These are phyloP conservation scores for Lissocephala sabroskyi DNA, from an alignment of 2,888 invertebrate species.

Conservation along the genomic window DNA sequence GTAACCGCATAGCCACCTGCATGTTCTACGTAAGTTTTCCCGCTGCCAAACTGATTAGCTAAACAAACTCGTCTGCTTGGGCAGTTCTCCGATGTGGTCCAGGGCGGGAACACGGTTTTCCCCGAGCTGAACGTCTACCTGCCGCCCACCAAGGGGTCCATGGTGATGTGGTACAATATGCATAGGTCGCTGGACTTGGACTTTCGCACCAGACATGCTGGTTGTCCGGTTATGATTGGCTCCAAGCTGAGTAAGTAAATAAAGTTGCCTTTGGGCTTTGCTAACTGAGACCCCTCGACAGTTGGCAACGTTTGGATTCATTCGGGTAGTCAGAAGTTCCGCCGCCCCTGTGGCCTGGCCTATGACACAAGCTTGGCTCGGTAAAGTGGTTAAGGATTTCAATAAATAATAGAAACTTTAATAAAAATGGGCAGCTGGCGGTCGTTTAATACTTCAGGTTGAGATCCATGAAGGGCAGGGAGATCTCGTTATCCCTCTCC, in stretches of 20 bases:
- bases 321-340: conserved; percentile 86
- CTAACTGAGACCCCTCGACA: too few relatives aligned
- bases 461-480: conserved; percentile 46
- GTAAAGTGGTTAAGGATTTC: conserved; percentile 1
- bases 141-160: conserved; percentile 89
- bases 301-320: conserved; percentile 93
- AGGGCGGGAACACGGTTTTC: conserved; percentile 97
- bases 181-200: conserved; percentile 90
- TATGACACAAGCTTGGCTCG: conserved; percentile 20
- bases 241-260: conserved; percentile 89
- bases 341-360: conserved; percentile 74
- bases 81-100: conserved; percentile 95
- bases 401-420: conserved; percentile 14
- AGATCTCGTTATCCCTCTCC: conserved; percentile 50
- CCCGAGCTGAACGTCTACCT: conserved; percentile 87
- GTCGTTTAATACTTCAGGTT: too few relatives aligned
- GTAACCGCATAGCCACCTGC: conserved; percentile 92
- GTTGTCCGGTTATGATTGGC: conserved; percentile 95
- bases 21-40: conserved; percentile 90
- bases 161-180: conserved; percentile 95
- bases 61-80: not conserved
- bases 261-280: not conserved
- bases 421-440: conserved; percentile 31
- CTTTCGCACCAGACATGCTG: conserved; percentile 90
- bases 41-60: not conserved